Conservation (phyloP, 1,140 invertebrate species). For the Orussus abietinus region DNA sequence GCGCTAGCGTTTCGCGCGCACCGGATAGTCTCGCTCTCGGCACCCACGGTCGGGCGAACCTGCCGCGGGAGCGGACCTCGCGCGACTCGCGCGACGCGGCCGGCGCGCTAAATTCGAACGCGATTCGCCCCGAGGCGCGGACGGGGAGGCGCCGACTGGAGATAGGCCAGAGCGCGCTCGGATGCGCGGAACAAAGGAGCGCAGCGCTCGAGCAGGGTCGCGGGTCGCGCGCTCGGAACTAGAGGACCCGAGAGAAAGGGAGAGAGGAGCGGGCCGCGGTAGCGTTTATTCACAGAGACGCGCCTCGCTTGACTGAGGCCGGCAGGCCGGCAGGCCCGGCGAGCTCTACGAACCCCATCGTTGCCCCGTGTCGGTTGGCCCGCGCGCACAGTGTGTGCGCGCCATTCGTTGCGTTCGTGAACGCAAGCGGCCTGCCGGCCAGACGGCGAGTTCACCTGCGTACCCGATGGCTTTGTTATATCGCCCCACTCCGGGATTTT, state of each 20-base stretch:
- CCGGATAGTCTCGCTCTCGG: slow-evolving; percentile 13
- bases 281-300: slow-evolving; percentile 28
- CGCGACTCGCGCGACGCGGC: too few relatives aligned
- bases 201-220: not conserved
- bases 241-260: not conserved
- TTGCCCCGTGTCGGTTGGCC: slow-evolving; percentile 10
- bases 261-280: too few relatives aligned
- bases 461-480: slow-evolving; percentile 19
- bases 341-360: slow-evolving; percentile 17
- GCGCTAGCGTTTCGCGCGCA: slow-evolving; percentile 2
- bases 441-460: slow-evolving; percentile 28
- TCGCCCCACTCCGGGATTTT: slow-evolving; percentile 14
- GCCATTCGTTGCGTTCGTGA: slow-evolving; percentile 15
- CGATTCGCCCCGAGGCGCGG: not conserved
- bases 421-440: slow-evolving; percentile 23
- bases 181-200: not conserved
- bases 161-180: not conserved
- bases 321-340: slow-evolving; percentile 19
- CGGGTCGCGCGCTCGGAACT: slow-evolving; percentile 3
- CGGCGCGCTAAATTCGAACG: too few relatives aligned
- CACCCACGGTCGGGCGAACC: too few relatives aligned
- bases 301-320: slow-evolving; percentile 43
- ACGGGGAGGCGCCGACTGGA: not conserved
- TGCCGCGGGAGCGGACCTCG: too few relatives aligned
- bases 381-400: slow-evolving; percentile 5